Percentiles rank a stretch among this genome's conserved stretches.
Conservation (phyloP, 2,797 vertebrate species). For the Prionace glauca region DNA sequence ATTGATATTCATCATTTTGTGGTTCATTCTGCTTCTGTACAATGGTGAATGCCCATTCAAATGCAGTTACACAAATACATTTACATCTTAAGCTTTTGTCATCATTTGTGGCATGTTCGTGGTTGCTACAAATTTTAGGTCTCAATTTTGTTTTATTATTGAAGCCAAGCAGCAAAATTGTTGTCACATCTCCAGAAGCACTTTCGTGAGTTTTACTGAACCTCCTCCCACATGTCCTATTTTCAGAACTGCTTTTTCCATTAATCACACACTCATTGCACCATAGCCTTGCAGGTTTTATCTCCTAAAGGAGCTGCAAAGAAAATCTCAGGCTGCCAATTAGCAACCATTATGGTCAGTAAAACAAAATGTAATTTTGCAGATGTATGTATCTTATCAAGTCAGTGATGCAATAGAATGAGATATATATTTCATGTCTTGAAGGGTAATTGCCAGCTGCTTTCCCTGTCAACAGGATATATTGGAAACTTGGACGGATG, state of each 20-base stretch:
- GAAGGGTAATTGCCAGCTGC: background rate
- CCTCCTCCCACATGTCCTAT: conserved; percentile 26
- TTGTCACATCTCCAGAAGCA: background rate
- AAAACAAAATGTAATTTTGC: background rate
- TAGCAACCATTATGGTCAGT: background rate
- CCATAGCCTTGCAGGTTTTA: background rate
- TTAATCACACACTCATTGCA: conserved; percentile 21
- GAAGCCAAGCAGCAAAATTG: conserved; percentile 11
- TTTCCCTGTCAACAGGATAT: background rate
- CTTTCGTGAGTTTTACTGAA: background rate
- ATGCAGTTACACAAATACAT: background rate
- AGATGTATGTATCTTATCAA: background rate
- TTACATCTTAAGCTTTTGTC: background rate
- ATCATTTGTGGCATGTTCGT: background rate
- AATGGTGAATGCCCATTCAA: background rate
- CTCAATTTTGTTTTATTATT: background rate
- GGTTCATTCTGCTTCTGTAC: background rate
- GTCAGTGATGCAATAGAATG: background rate
- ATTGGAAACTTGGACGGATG: background rate
- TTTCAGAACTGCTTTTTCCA: conserved; percentile 26
- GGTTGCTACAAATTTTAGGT: background rate
- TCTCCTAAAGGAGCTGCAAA: background rate
- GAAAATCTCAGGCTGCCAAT: background rate
- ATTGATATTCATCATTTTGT: background rate
- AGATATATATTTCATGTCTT: background rate